phyloP scores from a whole-genome alignment of 2,113 vertebrate species.

The Pelobates fuscus region DNA sequence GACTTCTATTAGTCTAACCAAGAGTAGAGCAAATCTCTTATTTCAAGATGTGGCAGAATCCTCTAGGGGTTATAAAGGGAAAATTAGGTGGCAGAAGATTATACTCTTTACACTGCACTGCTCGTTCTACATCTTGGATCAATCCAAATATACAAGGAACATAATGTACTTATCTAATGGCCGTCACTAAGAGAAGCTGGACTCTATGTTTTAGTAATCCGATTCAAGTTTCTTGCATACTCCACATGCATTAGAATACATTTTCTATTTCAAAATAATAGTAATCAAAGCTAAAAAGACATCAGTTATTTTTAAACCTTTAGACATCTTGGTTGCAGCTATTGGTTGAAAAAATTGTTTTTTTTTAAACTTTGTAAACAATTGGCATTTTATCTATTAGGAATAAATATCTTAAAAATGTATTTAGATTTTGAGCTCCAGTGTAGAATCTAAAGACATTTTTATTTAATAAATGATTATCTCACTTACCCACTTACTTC shows the following conservation, averaged over 20 bases:
- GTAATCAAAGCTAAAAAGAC: not conserved
- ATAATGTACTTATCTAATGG: not conserved
- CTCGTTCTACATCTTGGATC: slow-evolving; percentile 54
- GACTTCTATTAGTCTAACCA: slow-evolving; percentile 66
- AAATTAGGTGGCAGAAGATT: slow-evolving; percentile 57
- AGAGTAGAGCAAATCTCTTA: slow-evolving; percentile 64
- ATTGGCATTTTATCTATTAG: too few relatives aligned
- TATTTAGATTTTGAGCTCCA: too few relatives aligned
- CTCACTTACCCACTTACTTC: too few relatives aligned
- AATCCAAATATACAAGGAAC: not conserved
- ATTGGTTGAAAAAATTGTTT: too few relatives aligned
- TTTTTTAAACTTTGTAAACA: too few relatives aligned
- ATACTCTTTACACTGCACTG: slow-evolving; percentile 49
- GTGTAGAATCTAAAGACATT: too few relatives aligned
- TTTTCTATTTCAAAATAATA: not conserved
- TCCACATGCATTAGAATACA: not conserved
- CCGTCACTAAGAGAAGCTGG: too few relatives aligned
- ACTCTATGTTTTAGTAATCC: too few relatives aligned
- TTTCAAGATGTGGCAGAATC: slow-evolving; percentile 57
- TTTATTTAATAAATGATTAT: too few relatives aligned
- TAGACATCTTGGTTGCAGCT: too few relatives aligned
- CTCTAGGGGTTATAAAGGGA: slow-evolving; percentile 57
- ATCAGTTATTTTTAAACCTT: too few relatives aligned
- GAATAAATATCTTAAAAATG: too few relatives aligned
- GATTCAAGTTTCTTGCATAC: not conserved